Conservation (phyloP, 2,113 vertebrate species). For the Erythrolamprus reginae region DNA sequence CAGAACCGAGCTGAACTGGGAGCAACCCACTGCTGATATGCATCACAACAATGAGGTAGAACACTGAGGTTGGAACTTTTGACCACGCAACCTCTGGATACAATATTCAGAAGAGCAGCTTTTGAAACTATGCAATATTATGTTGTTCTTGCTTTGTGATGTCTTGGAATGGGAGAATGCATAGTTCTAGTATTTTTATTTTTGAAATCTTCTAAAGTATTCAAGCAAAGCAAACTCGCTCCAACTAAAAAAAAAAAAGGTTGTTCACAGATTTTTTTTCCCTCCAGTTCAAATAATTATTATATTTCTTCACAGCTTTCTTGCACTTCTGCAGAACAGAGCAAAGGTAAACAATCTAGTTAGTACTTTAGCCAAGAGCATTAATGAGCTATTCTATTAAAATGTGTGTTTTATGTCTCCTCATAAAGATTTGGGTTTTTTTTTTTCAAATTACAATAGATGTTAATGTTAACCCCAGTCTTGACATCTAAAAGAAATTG, state of each 20-base stretch:
- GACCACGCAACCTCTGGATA: constrained; percentile 8
- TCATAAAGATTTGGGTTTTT: neutral
- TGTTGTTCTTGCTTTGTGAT: constrained; percentile 26
- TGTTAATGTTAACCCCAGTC: neutral
- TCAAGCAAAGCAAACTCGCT: neutral
- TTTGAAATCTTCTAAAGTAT: neutral
- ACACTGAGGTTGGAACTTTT: constrained; percentile 12
- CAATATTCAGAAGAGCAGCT: neutral
- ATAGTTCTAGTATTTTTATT: constrained; percentile 6
- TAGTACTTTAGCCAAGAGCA: neutral
- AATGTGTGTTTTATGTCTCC: constrained; percentile 1
- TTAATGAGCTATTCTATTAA: neutral
- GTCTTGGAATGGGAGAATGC: constrained; percentile 21
- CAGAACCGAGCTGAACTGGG: no score
- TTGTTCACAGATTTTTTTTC: neutral
- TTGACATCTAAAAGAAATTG: constrained; percentile 22
- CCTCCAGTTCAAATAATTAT: neutral
- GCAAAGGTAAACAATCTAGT: neutral
- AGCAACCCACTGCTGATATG: no score
- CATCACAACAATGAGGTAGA: neutral
- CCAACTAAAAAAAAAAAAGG: neutral
- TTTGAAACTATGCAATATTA: neutral
- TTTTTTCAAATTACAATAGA: neutral
- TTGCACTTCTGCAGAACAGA: constrained; percentile 6
- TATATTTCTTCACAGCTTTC: constrained; percentile 9